Conservation (phyloP, 37 sponge, comb jelly and placozoan genomes). For the Theonella swinhoei region DNA sequence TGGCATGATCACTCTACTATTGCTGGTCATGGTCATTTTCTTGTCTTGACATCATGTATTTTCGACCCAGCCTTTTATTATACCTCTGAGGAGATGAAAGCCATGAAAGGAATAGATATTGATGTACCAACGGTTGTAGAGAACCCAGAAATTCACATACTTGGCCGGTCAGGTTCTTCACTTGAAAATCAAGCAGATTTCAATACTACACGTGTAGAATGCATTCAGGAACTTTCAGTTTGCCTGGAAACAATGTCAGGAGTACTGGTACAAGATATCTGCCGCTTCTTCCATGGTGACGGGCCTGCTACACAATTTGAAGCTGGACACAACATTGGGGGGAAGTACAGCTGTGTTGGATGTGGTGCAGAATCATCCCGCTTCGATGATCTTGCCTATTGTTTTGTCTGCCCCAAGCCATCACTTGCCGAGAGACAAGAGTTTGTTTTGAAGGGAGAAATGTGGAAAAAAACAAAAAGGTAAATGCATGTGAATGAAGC, state of each 20-base stretch:
- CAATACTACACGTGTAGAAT: background rate
- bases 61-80: constrained; percentile 13
- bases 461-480: background rate
- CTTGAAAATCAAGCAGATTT: constrained; percentile 1
- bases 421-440: constrained; percentile 1
- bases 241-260: background rate
- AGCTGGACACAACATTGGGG: constrained; percentile 24
- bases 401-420: background rate
- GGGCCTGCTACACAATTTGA: constrained; percentile 33
- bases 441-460: background rate
- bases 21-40: constrained; percentile 8
- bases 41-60: constrained; percentile 10
- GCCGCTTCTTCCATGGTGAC: constrained; percentile 37
- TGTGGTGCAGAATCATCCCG: constrained; percentile 19
- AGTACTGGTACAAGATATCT: background rate
- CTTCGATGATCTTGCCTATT: constrained; percentile 17
- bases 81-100: constrained; percentile 15
- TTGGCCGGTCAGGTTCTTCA: constrained; percentile 17
- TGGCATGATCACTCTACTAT: constrained; percentile 28
- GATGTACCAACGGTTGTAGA: constrained; percentile 24
- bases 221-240: background rate
- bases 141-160: constrained; percentile 4
- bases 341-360: constrained; percentile 25
- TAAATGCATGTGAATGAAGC: background rate
- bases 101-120: constrained; percentile 17